phyloP scores from a whole-genome alignment of 2,797 vertebrate genomes.

The Acridotheres tristis region DNA sequence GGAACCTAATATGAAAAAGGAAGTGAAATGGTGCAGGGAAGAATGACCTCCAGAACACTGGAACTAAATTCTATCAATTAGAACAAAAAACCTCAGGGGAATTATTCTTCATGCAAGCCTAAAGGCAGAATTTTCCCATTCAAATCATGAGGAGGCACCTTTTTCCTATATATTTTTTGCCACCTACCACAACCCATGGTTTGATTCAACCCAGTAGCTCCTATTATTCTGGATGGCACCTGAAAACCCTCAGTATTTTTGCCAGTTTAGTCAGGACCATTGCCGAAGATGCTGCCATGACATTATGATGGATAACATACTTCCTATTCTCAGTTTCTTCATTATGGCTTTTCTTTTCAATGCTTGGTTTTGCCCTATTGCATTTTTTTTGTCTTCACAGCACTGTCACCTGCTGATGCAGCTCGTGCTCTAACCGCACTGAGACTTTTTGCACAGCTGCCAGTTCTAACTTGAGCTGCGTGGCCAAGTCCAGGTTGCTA shows the following conservation, averaged over 20 bases:
- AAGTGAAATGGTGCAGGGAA: not conserved
- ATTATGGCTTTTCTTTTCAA: constrained; percentile 58
- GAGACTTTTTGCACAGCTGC: constrained; percentile 67
- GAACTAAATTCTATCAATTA: not conserved
- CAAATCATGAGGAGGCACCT: not conserved
- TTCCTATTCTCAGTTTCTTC: constrained; percentile 56
- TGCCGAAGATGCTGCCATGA: not conserved
- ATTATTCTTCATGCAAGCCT: not conserved
- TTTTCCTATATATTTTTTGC: not conserved
- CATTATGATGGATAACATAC: not conserved
- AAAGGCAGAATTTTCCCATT: not conserved
- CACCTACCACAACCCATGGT: not conserved
- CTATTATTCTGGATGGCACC: not conserved
- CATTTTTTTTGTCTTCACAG: constrained; percentile 45
- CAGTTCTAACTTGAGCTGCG: constrained; percentile 64
- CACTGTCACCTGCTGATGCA: constrained; percentile 61
- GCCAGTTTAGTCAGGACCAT: not conserved
- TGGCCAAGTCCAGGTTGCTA: constrained; percentile 69
- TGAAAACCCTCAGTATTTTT: not conserved
- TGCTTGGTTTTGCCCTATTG: constrained; percentile 65
- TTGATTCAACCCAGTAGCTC: not conserved
- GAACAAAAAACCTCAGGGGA: not conserved
- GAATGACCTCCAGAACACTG: not conserved
- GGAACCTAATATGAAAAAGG: not conserved
- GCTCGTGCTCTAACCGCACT: not conserved